Conservation (phyloP, 2,113 vertebrate species). For the Rhipidura dahli region DNA sequence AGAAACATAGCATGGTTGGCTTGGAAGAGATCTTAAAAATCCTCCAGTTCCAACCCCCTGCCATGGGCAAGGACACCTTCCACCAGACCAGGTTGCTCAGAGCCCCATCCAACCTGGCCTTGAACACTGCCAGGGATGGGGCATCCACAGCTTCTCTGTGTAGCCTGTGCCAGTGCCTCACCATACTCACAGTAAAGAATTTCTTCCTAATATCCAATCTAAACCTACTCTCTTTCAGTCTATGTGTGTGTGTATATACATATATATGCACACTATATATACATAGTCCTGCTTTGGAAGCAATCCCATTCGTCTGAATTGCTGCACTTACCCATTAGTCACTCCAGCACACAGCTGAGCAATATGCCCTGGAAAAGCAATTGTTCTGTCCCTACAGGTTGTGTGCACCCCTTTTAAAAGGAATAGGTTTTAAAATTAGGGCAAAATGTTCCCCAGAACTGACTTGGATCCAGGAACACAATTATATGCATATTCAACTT, state of each 20-base stretch:
- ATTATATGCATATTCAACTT: neutral
- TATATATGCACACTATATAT: neutral
- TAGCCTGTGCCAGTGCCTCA: neutral
- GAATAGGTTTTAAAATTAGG: neutral
- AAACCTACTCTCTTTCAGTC: neutral
- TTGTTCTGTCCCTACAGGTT: neutral
- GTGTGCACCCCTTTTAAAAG: neutral
- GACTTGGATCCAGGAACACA: neutral
- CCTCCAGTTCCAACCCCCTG: rapidly evolving
- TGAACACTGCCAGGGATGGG: neutral
- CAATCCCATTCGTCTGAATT: neutral
- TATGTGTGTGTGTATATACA: too few species aligned
- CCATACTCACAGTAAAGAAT: neutral
- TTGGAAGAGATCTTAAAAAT: neutral
- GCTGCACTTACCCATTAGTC: neutral
- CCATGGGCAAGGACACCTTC: neutral
- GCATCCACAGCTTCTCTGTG: neutral
- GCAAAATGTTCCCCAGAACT: neutral
- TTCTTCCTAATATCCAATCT: neutral
- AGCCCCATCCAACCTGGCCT: neutral
- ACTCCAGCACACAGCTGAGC: neutral
- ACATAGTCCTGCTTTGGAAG: neutral
- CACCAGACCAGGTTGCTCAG: neutral
- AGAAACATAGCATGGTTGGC: neutral
- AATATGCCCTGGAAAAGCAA: neutral